Percentiles rank a stretch among this genome's conserved stretches.
Conservation (phyloP, 2,888 invertebrate species). For the Trissolcus japonicus region DNA sequence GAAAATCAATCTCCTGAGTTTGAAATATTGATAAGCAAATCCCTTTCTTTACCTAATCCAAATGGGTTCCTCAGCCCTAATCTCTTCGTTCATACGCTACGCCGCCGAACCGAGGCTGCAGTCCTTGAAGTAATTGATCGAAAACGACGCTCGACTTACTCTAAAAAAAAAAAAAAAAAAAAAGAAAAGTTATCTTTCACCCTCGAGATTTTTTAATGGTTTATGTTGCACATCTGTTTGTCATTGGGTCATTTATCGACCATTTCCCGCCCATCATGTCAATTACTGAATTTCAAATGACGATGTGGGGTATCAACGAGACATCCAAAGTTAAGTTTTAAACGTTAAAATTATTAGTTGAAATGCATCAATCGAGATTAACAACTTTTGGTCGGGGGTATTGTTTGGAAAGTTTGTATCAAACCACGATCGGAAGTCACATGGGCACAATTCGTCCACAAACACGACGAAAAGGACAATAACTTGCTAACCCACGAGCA, state of each 20-base stretch:
- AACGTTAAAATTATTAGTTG: too few relatives aligned
- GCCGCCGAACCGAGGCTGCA: conserved; percentile 61
- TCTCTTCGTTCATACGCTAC: conserved; percentile 60
- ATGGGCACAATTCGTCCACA: conserved; percentile 5
- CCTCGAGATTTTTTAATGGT: conserved; percentile 23
- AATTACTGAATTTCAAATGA: conserved; percentile 7
- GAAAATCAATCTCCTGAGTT: not conserved
- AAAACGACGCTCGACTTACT: conserved; percentile 59
- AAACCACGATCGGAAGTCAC: conserved; percentile 12
- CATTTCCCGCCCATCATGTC: not conserved
- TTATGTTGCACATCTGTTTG: conserved; percentile 13
- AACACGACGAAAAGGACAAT: conserved; percentile 18
- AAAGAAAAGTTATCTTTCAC: conserved; percentile 57
- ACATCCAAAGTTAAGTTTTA: too few relatives aligned
- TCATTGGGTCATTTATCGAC: conserved; percentile 12
- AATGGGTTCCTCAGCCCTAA: conserved; percentile 26
- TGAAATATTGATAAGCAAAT: conserved; percentile 29
- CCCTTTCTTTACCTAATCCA: conserved; percentile 6
- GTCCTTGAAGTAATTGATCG: conserved; percentile 67
- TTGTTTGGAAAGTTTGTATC: conserved; percentile 24
- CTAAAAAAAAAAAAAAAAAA: conserved; percentile 53
- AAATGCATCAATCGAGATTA: too few relatives aligned
- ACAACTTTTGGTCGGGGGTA: conserved; percentile 4
- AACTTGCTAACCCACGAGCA: conserved; percentile 14
- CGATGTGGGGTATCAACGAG: too few relatives aligned